A percentile compares a stretch with the other conserved stretches of the same genome.
These are phyloP conservation scores for Tachyglossus aculeatus DNA, from an alignment of 2,797 vertebrate genomes.

Conservation along the genomic window DNA sequence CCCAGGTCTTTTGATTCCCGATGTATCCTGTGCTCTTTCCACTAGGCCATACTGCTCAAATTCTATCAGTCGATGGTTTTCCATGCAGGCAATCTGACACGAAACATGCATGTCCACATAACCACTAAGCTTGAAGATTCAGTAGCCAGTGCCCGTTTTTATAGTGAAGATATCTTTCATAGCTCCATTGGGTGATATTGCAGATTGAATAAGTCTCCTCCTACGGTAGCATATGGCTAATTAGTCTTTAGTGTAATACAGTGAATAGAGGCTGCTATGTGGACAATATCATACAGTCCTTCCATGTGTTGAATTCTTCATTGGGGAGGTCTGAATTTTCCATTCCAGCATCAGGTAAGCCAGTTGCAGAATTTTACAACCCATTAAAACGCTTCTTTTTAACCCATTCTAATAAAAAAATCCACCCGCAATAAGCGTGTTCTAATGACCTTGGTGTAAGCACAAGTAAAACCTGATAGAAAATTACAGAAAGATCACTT, in stretches of 20 bases:
- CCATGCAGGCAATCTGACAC: neutral
- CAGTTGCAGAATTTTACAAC: neutral
- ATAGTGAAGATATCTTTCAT: neutral
- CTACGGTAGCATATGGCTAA: neutral
- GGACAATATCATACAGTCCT: rapidly evolving
- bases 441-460: neutral
- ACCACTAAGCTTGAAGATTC: neutral
- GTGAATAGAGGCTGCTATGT: neutral
- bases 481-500: neutral
- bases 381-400: neutral
- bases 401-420: neutral
- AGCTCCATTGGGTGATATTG: neutral
- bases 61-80: no score
- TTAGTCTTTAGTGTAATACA: neutral
- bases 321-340: neutral
- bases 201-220: neutral
- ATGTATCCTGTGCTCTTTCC: no score
- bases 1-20: no score
- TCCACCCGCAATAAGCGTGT: neutral
- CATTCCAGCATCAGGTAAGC: neutral
- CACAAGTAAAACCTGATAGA: neutral
- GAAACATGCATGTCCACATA: neutral
- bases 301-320: rapidly evolving
- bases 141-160: neutral
- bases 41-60: no score